Conservation (phyloP, 37 sponge, comb jelly and placozoan species). For the Spongia lamella region DNA sequence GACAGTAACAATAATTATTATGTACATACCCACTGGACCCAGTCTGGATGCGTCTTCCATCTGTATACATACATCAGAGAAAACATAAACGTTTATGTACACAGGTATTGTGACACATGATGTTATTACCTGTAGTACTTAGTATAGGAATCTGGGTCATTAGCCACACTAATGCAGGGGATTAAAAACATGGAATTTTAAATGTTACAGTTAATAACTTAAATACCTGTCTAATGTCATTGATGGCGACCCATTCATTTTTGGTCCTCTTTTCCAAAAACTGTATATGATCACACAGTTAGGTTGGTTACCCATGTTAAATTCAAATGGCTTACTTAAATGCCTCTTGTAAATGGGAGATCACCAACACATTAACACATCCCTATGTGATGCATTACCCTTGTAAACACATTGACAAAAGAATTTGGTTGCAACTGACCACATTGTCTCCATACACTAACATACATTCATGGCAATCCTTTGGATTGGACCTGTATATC, state of each 20-base stretch:
- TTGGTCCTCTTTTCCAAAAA: conserved; percentile 63
- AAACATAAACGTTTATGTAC: background rate
- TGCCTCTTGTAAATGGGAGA: conserved; percentile 67
- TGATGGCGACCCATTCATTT: conserved; percentile 62
- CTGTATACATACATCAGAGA: conserved; percentile 19
- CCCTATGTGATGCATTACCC: conserved; percentile 43
- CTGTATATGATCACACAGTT: conserved; percentile 27
- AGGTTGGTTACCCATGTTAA: background rate
- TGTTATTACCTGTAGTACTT: conserved; percentile 48
- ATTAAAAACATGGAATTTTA: no score
- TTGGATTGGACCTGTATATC: conserved; percentile 17
- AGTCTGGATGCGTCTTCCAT: conserved; percentile 68
- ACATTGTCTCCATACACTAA: conserved; percentile 78
- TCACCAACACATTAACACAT: conserved; percentile 64
- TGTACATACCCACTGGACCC: conserved; percentile 53
- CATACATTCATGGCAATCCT: conserved; percentile 41
- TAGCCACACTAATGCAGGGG: background rate
- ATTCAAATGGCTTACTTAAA: conserved; percentile 60
- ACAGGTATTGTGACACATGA: background rate
- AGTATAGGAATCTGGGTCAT: conserved; percentile 29
- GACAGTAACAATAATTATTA: no score
- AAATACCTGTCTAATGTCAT: conserved; percentile 38
- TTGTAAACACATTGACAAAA: background rate
- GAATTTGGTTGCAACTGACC: conserved; percentile 23
- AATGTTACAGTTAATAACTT: no score